Conservation (phyloP, 2,797 vertebrate genomes). For the Sardinella longiceps region DNA sequence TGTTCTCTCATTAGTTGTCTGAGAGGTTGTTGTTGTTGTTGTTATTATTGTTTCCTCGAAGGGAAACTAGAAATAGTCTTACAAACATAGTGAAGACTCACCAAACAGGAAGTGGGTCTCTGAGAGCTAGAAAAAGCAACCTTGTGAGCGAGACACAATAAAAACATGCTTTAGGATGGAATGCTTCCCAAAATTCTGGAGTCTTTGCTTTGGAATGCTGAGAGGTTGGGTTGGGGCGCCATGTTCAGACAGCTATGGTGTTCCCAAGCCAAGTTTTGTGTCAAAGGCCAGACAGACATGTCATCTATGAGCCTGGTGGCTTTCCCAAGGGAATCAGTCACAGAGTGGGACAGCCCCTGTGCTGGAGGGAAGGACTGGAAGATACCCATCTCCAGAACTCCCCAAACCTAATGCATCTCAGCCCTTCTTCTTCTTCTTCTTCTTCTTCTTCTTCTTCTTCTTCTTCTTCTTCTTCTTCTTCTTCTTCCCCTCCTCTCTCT, state of each 20-base stretch:
- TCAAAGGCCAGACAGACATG: neutral
- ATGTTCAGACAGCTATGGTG: neutral
- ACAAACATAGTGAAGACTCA: neutral
- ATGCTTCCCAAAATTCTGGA: neutral
- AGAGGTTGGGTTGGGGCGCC: neutral
- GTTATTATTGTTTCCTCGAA: neutral
- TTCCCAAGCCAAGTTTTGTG: neutral
- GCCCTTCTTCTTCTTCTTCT: too few species aligned
- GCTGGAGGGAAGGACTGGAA: neutral
- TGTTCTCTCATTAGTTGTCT: neutral
- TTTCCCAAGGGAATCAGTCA: neutral
- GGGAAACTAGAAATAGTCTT: neutral
- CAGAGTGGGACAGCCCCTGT: neutral
- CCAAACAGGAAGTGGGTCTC: neutral
- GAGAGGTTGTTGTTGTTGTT: too few species aligned
- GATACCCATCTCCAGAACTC: neutral
- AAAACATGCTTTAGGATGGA: conserved; percentile 3
- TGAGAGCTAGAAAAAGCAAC: neutral
- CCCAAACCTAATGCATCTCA: neutral
- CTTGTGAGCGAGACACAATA: neutral
- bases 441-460: too few species aligned
- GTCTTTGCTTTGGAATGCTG: conserved; percentile 16
- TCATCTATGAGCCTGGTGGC: neutral
- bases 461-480: too few species aligned
- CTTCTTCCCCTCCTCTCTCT: too few species aligned